Percentiles rank a stretch among this genome's conserved stretches.
Evolutionary conservation across 2,888 invertebrate species (phyloP).

Genomic region (Caenorhabditis uteleia): DNA sequence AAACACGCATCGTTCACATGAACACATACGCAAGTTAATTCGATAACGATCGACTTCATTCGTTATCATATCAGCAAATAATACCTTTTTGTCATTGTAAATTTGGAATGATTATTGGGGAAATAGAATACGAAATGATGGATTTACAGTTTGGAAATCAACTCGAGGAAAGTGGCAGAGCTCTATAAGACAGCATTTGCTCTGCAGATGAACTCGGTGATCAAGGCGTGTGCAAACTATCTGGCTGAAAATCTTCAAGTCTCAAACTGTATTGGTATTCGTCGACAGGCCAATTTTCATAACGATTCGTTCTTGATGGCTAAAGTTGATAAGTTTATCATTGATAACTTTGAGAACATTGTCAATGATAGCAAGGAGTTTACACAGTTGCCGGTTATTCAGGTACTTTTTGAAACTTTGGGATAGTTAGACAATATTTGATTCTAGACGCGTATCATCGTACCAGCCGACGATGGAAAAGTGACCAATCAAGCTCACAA

Average conservation of each 20-base stretch:
- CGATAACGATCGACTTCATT: not conserved
- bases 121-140: not conserved
- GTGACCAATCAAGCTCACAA: conserved; percentile 24
- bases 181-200: conserved; percentile 83
- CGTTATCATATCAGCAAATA: not conserved
- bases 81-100: conserved; percentile 10
- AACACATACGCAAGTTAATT: not conserved
- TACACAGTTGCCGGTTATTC: conserved; percentile 64
- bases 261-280: conserved; percentile 72
- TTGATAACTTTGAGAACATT: conserved; percentile 58
- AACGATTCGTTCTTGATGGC: conserved; percentile 61
- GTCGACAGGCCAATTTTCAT: conserved; percentile 67
- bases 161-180: conserved; percentile 76
- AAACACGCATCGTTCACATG: not conserved
- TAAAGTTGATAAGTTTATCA: conserved; percentile 64
- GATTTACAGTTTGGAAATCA: conserved; percentile 73
- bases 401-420: conserved; percentile 34
- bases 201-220: conserved; percentile 79
- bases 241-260: conserved; percentile 77
- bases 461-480: conserved; percentile 43
- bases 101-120: conserved; percentile 1
- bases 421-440: not conserved
- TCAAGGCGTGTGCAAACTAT: conserved; percentile 79
- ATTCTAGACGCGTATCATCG: conserved; percentile 57
- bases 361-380: conserved; percentile 64